Evolutionary conservation across 1,140 invertebrate genomes (phyloP).

Genomic region (Apocrypta bakeri): DNA sequence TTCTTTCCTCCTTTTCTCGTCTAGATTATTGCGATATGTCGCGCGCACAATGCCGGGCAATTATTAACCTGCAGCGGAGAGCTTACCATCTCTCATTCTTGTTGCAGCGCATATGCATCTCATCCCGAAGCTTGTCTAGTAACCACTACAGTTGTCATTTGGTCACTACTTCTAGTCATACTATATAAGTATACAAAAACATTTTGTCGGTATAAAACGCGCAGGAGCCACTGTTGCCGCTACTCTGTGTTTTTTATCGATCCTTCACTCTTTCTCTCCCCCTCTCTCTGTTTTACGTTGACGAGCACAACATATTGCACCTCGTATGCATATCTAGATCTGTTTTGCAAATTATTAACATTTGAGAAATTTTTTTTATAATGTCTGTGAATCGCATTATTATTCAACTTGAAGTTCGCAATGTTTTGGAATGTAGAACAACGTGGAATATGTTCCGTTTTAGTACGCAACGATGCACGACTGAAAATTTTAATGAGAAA

Average conservation of each 20-base stretch:
- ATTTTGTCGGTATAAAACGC: conserved; percentile 55
- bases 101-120: background rate
- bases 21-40: conserved; percentile 65
- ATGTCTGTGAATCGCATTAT: too few relatives aligned
- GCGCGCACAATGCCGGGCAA: conserved; percentile 62
- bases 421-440: too few relatives aligned
- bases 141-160: conserved; percentile 59
- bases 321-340: too few relatives aligned
- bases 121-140: background rate
- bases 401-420: too few relatives aligned
- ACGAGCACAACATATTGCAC: conserved; percentile 60
- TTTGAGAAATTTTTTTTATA: too few relatives aligned
- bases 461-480: too few relatives aligned
- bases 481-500: background rate
- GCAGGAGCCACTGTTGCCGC: conserved; percentile 24
- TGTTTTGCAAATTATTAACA: too few relatives aligned
- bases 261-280: conserved; percentile 50
- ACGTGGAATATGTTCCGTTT: too few relatives aligned
- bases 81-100: conserved; percentile 10
- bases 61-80: conserved; percentile 63
- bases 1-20: conserved; percentile 48
- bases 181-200: conserved; percentile 33
- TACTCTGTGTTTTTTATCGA: conserved; percentile 58
- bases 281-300: conserved; percentile 51
- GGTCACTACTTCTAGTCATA: conserved; percentile 55